A percentile compares a stretch with the other conserved stretches of the same genome.
Evolutionary conservation across 2,113 vertebrate species (phyloP).

Genomic region (Tenebrosternarchus preto): DNA sequence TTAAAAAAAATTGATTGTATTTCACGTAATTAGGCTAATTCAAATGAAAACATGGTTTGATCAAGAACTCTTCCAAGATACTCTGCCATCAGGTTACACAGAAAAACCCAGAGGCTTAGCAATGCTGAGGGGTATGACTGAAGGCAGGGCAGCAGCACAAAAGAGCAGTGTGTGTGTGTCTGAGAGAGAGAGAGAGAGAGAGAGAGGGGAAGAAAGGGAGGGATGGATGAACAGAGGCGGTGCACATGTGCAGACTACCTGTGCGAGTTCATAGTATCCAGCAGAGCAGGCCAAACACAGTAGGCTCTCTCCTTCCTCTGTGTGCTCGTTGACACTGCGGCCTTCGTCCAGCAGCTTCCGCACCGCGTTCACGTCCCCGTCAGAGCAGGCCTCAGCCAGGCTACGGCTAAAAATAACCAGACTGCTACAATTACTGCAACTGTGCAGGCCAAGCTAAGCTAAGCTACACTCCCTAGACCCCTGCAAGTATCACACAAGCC

Average conservation of each 20-base stretch:
- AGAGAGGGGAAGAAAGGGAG: too few species aligned
- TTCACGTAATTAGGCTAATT: too few species aligned
- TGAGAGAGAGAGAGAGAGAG: constrained; percentile 4
- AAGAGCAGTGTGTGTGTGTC: constrained; percentile 10
- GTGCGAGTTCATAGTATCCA: constrained; percentile 97
- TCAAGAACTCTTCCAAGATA: not conserved
- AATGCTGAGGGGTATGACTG: not conserved
- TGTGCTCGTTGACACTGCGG: constrained; percentile 96
- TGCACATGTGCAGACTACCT: constrained; percentile 76
- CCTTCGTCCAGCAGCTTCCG: constrained; percentile 96
- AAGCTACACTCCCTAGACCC: constrained; percentile 48
- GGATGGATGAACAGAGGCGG: too few species aligned
- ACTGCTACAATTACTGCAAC: constrained; percentile 84
- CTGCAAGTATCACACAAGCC: not conserved
- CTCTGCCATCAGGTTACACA: not conserved
- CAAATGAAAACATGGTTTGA: not conserved
- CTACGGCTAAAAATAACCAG: constrained; percentile 94
- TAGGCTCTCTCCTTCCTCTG: constrained; percentile 97
- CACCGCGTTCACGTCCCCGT: constrained; percentile 97
- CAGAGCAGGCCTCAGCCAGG: constrained; percentile 97
- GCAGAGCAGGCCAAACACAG: constrained; percentile 96
- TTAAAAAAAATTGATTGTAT: not conserved
- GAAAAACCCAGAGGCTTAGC: constrained; percentile 2
- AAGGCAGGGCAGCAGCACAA: constrained; percentile 8
- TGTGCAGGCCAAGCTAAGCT: constrained; percentile 73